Percentiles rank a stretch among this genome's conserved stretches.
phyloP scores from a whole-genome alignment of 2,113 vertebrate species.

The Apteryx owenii region DNA sequence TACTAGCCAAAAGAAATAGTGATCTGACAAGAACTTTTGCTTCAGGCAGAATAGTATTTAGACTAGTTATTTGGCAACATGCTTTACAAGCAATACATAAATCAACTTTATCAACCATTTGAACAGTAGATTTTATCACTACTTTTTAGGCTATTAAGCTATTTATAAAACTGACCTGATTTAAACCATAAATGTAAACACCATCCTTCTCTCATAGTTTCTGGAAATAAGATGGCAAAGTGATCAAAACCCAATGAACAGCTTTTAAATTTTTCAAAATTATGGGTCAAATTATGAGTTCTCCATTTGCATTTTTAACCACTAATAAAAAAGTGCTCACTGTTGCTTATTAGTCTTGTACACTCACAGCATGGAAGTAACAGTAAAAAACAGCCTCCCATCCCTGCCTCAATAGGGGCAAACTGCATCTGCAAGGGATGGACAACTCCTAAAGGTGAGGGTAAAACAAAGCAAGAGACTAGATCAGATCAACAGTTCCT shows the following conservation, averaged over 20 bases:
- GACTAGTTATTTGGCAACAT: not conserved
- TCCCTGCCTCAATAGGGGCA: not conserved
- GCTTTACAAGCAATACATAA: conserved; percentile 6
- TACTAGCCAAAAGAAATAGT: conserved; percentile 36
- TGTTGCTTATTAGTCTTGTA: not conserved
- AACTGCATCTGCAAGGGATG: not conserved
- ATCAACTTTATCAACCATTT: not conserved
- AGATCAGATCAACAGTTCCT: not conserved
- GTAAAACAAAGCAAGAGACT: not conserved
- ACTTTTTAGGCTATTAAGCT: not conserved
- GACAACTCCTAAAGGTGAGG: not conserved
- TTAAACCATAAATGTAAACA: not conserved
- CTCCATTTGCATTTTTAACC: not conserved
- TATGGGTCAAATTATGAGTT: not conserved
- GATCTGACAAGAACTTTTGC: not conserved
- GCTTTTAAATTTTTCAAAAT: not conserved
- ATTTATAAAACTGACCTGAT: not conserved
- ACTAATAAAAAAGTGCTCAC: not conserved
- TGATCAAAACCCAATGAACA: not conserved
- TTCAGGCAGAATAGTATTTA: conserved; percentile 4
- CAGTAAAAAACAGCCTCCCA: not conserved
- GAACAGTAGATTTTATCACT: not conserved
- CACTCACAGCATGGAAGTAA: not conserved
- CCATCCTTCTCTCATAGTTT: not conserved
- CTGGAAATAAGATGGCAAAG: not conserved